Evolutionary conservation across 2,888 invertebrate species (phyloP).

Genomic region (Thymelicus acteon): DNA sequence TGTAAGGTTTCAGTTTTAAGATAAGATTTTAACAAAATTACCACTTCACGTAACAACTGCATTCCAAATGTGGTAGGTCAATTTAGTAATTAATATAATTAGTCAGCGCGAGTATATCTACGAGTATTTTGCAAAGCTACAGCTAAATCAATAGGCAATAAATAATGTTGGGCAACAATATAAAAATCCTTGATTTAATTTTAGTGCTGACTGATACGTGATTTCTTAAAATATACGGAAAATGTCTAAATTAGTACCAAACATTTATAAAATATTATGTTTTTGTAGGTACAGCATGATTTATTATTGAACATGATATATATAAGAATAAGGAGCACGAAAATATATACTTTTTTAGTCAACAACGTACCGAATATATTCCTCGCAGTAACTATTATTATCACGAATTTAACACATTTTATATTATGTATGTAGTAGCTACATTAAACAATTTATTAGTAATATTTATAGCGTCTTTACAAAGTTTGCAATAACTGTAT

Average conservation of each 20-base stretch:
- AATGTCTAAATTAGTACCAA: conserved; percentile 24
- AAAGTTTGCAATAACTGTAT: conserved; percentile 20
- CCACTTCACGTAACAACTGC: too few relatives aligned
- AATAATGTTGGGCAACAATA: conserved; percentile 14
- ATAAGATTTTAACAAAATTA: too few relatives aligned
- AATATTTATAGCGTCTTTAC: conserved; percentile 56
- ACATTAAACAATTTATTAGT: conserved; percentile 63
- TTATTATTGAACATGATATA: conserved; percentile 23
- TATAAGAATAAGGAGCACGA: conserved; percentile 50
- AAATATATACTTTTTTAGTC: conserved; percentile 56
- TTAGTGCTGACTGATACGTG: conserved; percentile 27
- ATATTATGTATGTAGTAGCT: conserved; percentile 58
- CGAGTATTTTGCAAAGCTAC: not conserved
- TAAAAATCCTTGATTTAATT: conserved; percentile 27
- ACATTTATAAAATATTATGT: conserved; percentile 30
- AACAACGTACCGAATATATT: conserved; percentile 59
- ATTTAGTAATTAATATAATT: too few relatives aligned
- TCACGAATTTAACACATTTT: conserved; percentile 74
- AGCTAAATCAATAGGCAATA: conserved; percentile 8
- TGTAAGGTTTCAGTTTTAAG: too few relatives aligned
- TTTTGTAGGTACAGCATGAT: conserved; percentile 16
- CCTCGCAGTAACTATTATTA: conserved; percentile 68
- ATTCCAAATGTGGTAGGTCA: too few relatives aligned
- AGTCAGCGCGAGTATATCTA: not conserved
- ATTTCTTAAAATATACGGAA: conserved; percentile 14